Evolutionary conservation across 53 echinoderm and acorn worm genomes (phyloP), one percentile per base, ranked within the genome.

Genomic region (Patiria pectinifera): DNA sequence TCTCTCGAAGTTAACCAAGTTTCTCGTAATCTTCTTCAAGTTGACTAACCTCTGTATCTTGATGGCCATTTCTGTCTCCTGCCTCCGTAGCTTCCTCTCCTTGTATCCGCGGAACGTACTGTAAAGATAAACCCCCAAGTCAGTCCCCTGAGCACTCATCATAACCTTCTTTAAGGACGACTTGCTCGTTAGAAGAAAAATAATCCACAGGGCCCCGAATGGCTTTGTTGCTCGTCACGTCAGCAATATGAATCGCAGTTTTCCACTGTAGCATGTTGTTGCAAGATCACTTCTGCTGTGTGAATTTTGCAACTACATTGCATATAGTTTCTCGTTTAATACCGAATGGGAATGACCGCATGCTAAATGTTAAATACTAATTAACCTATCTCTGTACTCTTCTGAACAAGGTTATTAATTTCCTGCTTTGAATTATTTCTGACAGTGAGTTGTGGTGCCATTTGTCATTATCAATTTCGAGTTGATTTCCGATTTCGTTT

Each of bases 31-130:
- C 11, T 79, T 48, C 46, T 15, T 44, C 1, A 44, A 62, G 11
- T 69, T 18, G 25, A 75, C 97, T 93, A 71, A 98, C 98, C 96
- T 96, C 86, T 98, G 98, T 91, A 98, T 98, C 80, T 95, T 96
- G 23, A 95, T 92, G 0, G 98, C 98, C 96, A 96, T 96, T 12
- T 96, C 96, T 80, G 91, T 95, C 91, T 98, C 92, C 70, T 91
- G 89, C 82, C 89, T 94, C 23, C 92, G 85, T 14, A 48, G 82
- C 48, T 81, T 85, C 60, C 95, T 46, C n/a, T 96, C 98, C 47
- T 96, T 93, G 76, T 92, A 92, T 13, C 96, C 98, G 15, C 96
- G 91, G 86, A 96, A 96, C 12, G 92, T 95, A 58, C 98, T 98
- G 96, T 91, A 95, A 92, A 96, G 87, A 95, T 94, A 96, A 78